phyloP scores from a whole-genome alignment of 2,113 vertebrate species.

The Tragelaphus buxtoni region DNA sequence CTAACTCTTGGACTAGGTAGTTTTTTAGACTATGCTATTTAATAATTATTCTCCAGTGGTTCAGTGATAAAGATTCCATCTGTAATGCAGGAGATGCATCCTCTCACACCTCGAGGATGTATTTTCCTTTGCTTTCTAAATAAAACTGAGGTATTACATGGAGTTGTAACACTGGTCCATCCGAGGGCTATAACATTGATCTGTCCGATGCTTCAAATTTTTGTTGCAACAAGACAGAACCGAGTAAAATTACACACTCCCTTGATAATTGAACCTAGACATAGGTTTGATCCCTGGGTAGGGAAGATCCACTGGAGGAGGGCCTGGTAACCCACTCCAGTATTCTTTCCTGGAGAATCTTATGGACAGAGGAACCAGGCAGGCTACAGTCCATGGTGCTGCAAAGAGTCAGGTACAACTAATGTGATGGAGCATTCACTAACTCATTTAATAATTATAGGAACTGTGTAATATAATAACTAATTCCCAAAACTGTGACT shows the following conservation, averaged over 20 bases:
- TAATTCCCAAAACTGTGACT: not conserved
- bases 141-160: not conserved
- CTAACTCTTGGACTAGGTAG: not conserved
- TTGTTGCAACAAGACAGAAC: not conserved
- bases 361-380: not conserved
- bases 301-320: not conserved
- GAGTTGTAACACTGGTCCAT: not conserved
- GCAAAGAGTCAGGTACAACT: not conserved
- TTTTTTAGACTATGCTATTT: not conserved
- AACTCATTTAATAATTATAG: not conserved
- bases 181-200: not conserved
- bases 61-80: not conserved
- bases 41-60: not conserved
- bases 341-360: not conserved
- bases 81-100: not conserved
- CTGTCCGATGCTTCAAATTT: fast-evolving
- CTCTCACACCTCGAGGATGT: not conserved
- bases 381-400: not conserved
- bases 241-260: not conserved
- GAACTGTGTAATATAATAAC: not conserved
- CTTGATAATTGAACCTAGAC: not conserved
- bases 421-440: not conserved
- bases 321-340: not conserved
- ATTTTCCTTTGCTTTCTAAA: not conserved
- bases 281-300: not conserved